Evolutionary conservation across 2,797 vertebrate species (phyloP).

Genomic region (Urophycis tenuis): DNA sequence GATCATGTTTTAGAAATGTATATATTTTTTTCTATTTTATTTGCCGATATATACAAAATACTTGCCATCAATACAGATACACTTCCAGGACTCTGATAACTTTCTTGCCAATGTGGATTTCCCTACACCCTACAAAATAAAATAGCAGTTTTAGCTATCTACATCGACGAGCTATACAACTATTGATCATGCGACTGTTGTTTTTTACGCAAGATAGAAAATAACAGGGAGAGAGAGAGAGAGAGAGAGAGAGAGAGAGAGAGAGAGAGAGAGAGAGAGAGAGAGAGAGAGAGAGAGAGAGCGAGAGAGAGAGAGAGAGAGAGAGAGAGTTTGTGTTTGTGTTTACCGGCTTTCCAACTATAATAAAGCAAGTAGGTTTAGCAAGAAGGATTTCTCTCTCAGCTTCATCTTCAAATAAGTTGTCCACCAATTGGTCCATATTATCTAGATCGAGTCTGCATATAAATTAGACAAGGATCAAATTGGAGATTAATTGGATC

Average conservation of each 20-base stretch:
- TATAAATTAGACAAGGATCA: background rate
- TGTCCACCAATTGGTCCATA: conserved; percentile 66
- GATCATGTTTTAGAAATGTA: conserved; percentile 16
- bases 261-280: background rate
- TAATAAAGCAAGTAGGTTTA: conserved; percentile 82
- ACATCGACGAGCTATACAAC: background rate
- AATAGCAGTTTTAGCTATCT: conserved; percentile 7
- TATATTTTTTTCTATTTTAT: background rate
- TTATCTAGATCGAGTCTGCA: conserved; percentile 11
- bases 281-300: background rate
- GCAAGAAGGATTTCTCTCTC: conserved; percentile 73
- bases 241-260: background rate
- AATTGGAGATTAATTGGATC: background rate
- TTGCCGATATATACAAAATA: conserved; percentile 6
- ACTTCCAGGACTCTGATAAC: conserved; percentile 79
- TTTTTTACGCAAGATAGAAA: background rate
- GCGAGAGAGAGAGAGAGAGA: background rate
- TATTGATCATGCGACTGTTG: background rate
- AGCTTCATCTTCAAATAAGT: conserved; percentile 80
- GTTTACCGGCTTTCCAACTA: conserved; percentile 89
- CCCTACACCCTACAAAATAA: conserved; percentile 77
- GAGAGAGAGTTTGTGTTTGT: background rate
- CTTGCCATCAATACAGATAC: conserved; percentile 85
- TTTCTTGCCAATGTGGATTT: conserved; percentile 84
- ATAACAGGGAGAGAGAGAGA: background rate